Percentiles rank a stretch among this genome's conserved stretches.
phyloP scores from a whole-genome alignment of 2,797 vertebrate genomes.

The Capromys pilorides region DNA sequence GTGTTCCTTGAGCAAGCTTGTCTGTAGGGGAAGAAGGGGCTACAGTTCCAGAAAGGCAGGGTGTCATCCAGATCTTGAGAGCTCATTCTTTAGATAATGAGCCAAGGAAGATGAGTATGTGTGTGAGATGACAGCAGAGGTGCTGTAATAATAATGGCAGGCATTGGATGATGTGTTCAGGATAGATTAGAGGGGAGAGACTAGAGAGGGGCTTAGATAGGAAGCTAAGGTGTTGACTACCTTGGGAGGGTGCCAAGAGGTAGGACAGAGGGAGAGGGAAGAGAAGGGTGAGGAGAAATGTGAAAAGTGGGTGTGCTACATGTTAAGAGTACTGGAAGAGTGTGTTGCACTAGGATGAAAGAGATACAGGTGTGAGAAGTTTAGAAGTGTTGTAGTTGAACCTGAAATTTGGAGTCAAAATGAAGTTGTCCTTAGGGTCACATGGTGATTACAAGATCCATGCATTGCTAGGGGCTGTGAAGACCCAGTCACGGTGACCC shows the following conservation, averaged over 20 bases:
- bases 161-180: neutral
- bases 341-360: neutral
- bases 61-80: neutral
- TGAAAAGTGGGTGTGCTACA: neutral
- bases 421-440: neutral
- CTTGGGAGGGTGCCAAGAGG: neutral
- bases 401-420: neutral
- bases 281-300: neutral
- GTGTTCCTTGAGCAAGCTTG: neutral
- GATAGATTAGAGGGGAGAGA: neutral
- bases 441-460: neutral
- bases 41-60: neutral
- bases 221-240: neutral
- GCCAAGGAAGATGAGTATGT: neutral
- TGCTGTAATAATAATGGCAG: neutral
- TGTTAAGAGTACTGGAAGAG: neutral
- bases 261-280: neutral
- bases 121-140: neutral
- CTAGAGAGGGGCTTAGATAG: neutral
- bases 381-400: neutral
- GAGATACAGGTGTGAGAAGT: neutral
- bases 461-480: neutral
- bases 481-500: neutral
- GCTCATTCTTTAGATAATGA: neutral
- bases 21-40: neutral